phyloP scores from a whole-genome alignment of 2,113 vertebrate genomes.

The Gnathonemus longibarbis region DNA sequence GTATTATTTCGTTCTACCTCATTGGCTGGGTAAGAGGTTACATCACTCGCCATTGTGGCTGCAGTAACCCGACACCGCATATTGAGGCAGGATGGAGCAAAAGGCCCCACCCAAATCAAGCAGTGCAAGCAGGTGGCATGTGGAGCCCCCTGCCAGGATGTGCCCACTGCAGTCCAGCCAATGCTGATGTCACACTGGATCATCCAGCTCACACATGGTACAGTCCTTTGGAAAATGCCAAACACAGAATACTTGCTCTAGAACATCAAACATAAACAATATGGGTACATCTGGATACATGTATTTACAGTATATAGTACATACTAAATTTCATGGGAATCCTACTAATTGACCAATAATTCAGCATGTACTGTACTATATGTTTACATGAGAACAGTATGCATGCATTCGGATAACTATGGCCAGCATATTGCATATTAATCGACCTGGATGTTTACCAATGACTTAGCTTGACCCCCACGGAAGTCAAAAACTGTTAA shows the following conservation, averaged over 20 bases:
- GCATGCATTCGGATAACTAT: neutral
- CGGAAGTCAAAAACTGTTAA: neutral
- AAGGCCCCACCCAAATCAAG: neutral
- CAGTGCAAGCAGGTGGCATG: neutral
- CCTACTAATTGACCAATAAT: neutral
- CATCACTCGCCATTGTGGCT: neutral
- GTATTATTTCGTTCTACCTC: neutral
- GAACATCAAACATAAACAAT: neutral
- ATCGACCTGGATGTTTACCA: neutral
- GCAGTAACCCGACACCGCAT: neutral
- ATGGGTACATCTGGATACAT: too few species aligned
- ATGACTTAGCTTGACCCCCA: neutral
- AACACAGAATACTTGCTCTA: constrained; percentile 28
- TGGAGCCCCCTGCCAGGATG: neutral
- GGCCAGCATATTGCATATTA: neutral
- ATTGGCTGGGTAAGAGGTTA: neutral
- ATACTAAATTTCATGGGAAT: too few species aligned
- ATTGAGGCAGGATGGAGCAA: neutral
- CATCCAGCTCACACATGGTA: constrained; percentile 15
- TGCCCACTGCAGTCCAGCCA: neutral
- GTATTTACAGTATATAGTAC: too few species aligned
- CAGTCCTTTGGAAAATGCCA: constrained; percentile 37
- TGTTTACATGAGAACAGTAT: neutral
- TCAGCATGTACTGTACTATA: neutral
- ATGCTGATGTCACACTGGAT: neutral